Evolutionary conservation across 2,888 invertebrate species (phyloP), one percentile per base, ranked within the genome.

Genomic region (Lordiphosa andalusiaca): DNA sequence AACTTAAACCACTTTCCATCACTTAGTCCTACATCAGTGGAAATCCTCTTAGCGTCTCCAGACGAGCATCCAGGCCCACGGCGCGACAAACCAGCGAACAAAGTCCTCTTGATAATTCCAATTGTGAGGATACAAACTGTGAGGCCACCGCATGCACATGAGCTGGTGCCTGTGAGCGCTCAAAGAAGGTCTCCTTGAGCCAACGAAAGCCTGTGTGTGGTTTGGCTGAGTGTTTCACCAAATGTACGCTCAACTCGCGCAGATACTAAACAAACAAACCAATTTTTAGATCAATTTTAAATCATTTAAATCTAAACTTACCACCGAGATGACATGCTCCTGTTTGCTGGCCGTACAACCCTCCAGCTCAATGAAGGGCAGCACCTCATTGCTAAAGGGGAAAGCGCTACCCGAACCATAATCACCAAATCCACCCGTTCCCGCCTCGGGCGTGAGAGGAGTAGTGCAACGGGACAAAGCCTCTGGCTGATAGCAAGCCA

Each of bases 331-430:
- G 38, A 96, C 93, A 86, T 96, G 96, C 82, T 96, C 96, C 88
- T 96, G 95, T 80, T 95, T 95, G 76, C 95, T 95, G 10, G 96
- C 96, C 3, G 96, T 96, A 86, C 96, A 96, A 38, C 94, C 94
- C 88, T 96, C 96, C 10, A 93, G 91, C 89, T 96, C 96, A 61
- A 93, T 91, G 90, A 96, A 96, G 0, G 96, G 96, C 74, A 96
- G 89, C 58, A 92, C 87, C 82, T 93, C 93, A 62, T 90, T 90
- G 51, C 86, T 65, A 7, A 78, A 78, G 7, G 77, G 75, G 88
- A 90, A 16, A 89, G 90, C 59, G 87, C 88, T 38, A 91, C 91
- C 61, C 86, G 88, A 37, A 92, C 91, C 60, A 80, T 71, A 65
- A 56, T 90, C 90, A 1, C 92, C 90, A 36, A 91, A 90, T 4